Base-by-base conservation (phyloP, 2,888 invertebrate species). In the Parnassius smintheus region DNA sequence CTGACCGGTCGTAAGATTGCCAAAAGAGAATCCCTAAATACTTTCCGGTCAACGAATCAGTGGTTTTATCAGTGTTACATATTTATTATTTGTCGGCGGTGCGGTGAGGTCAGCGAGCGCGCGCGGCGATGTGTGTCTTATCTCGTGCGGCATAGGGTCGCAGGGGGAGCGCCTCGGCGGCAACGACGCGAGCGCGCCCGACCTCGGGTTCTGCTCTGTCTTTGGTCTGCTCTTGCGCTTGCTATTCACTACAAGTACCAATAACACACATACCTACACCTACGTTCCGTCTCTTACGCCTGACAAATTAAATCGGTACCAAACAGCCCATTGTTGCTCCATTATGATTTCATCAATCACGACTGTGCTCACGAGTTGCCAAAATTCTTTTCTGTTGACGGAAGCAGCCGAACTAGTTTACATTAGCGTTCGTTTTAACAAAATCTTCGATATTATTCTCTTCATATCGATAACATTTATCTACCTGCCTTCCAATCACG, bases 1-100 rank as follows among this genome's bases (percentile, higher is more conserved):
- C 80, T 81, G 82, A 81, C 80, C 81, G 70, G 79, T 66, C 71
- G 72, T 71, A 62, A 68, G 81, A 86, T 83, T 82, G 84, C 81
- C 80, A 83, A 85, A 84, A 75, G 79, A 81, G 82, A 80, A 82
- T 86, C 84, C 82, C 85, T 86, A 82, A 87, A 85, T 87, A 87
- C 82, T 81, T 82, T 80, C 82, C 87, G 89, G 89, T 88, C 90
- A 86, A 84, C 86, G 88, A 80, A 88, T 89, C 87, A 84, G 83
- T 82, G 83, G 81, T 78, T 85, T 89, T 91, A 91, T 91, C 91
- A 90, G 86, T 86, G 88, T 89, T 91, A 90, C 90, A 90, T 89
- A 90, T 90, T 91, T 90, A 90, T 90, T 89, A 88, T 88, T 88
- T 87, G 89, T 85, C 87, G 76, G 78, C 82, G 86, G 85, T 88